Evolutionary conservation across 2,888 invertebrate species (phyloP).

Genomic region (Pyrrhia umbra): DNA sequence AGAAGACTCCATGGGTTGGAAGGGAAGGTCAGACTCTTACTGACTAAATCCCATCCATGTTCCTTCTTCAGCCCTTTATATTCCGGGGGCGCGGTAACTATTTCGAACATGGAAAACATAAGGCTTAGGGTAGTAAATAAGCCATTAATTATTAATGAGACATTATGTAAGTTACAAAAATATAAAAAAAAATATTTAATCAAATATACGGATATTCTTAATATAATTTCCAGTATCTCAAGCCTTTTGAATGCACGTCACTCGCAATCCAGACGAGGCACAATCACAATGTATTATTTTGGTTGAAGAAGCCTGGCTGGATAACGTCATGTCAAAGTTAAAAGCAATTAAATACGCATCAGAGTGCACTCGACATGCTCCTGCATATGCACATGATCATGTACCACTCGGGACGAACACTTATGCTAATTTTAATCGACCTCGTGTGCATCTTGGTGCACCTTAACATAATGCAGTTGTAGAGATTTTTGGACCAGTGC

Average conservation of each 20-base stretch:
- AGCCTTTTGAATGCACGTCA: neutral
- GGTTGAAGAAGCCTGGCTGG: conserved; percentile 39
- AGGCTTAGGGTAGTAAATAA: too few relatives aligned
- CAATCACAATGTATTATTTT: conserved; percentile 40
- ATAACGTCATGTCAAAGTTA: conserved; percentile 60
- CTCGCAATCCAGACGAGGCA: conserved; percentile 11
- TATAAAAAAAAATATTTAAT: too few relatives aligned
- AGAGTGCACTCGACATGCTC: conserved; percentile 48
- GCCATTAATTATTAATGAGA: too few relatives aligned
- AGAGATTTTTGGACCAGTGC: conserved; percentile 11
- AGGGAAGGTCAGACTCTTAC: too few relatives aligned
- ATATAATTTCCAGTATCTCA: neutral
- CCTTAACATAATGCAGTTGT: conserved; percentile 14
- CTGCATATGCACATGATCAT: conserved; percentile 28
- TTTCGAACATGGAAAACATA: too few relatives aligned
- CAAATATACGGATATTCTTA: neutral
- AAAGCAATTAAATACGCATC: conserved; percentile 56
- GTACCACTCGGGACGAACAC: conserved; percentile 44
- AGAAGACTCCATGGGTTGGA: too few relatives aligned
- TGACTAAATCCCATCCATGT: too few relatives aligned
- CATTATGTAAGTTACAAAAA: too few relatives aligned
- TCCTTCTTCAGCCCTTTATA: too few relatives aligned
- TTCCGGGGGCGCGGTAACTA: too few relatives aligned
- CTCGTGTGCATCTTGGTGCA: conserved; percentile 27
- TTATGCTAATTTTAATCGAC: conserved; percentile 54